Evolutionary conservation across 1,140 invertebrate species (phyloP).

Genomic region (Coenobita brevimanus): DNA sequence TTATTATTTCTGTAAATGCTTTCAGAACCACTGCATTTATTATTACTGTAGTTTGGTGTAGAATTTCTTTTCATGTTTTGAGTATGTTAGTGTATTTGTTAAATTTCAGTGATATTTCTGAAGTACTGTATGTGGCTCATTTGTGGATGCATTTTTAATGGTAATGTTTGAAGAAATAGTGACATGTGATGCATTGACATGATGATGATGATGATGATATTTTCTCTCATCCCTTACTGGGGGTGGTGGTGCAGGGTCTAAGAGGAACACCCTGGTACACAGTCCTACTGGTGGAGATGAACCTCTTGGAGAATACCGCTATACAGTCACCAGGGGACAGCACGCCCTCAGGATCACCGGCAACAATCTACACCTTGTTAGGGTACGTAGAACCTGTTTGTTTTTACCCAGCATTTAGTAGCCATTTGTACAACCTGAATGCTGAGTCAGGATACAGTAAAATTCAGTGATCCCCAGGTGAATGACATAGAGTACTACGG

Average conservation of each 20-base stretch:
- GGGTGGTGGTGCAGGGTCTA: conserved; percentile 36
- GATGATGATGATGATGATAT: not conserved
- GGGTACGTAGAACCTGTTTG: conserved; percentile 77
- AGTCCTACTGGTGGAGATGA: conserved; percentile 84
- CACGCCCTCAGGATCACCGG: conserved; percentile 89
- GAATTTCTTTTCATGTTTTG: not conserved
- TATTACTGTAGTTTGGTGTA: not conserved
- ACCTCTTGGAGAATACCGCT: conserved; percentile 88
- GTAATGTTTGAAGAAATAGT: too few species aligned
- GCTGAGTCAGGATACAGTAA: too few species aligned
- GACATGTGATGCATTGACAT: conserved; percentile 21
- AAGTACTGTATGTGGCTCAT: too few species aligned
- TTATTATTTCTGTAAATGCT: conserved; percentile 23
- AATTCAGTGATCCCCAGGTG: too few species aligned
- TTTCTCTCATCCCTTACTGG: not conserved
- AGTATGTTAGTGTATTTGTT: conserved; percentile 2
- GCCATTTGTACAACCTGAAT: too few species aligned
- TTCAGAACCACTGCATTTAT: conserved; percentile 17
- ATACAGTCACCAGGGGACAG: conserved; percentile 86
- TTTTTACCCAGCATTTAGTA: not conserved
- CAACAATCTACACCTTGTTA: conserved; percentile 86
- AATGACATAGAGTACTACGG: too few species aligned
- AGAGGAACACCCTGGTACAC: conserved; percentile 73
- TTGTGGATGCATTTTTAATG: too few species aligned
- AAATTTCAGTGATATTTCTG: not conserved